Evolutionary conservation across 1,140 invertebrate genomes (phyloP), one percentile per base, ranked within the genome.

Genomic region (Meloidogyne floridensis): DNA sequence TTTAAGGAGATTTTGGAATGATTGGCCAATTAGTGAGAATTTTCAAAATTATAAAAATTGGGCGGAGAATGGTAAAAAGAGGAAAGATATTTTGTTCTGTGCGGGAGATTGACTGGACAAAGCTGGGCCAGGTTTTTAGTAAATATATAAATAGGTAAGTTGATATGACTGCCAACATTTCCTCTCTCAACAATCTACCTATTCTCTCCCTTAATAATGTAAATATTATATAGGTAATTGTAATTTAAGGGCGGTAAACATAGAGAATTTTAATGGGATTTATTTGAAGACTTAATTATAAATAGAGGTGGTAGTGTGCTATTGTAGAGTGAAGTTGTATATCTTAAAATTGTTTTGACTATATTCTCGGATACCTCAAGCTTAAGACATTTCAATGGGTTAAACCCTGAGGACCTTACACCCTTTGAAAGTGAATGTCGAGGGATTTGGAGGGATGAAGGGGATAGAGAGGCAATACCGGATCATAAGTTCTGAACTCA

Each of bases 141-240:
- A 65, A n/a, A 59, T 3, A 59, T 15, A 59, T 10, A 59, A 15
- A 13, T 54, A 54, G 59, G 15, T 65, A 65, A 65, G n/a, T 65
- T 65, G 59, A 65, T 65, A 65, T 65, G 59, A 65, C 59, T 11
- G 59, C 59, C 59, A 65, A 65, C 32, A 32, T 65, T 65, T 65
- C 59, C 59, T 65, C 32, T 32, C 32, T 32, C 59, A 65, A 65
- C n/a, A 65, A 65, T 15, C 15, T 65, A 65, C 59, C 15, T 65
- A 5, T 15, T n/a, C 15, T 65, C 15, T 15, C 56, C 11, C 11
- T 4, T 65, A 65, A 65, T 65, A n/a, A n/a, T 65, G n/a, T 65
- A 65, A 15, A 15, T 59, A 59, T 65, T n/a, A n/a, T 65, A 65
- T 65, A 53, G 9, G 9, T 53, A 65, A 65, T 65, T 65, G 59